These are phyloP conservation scores for Oenanthe melanoleuca DNA, from an alignment of 2,113 vertebrate species.

Conservation along the genomic window DNA sequence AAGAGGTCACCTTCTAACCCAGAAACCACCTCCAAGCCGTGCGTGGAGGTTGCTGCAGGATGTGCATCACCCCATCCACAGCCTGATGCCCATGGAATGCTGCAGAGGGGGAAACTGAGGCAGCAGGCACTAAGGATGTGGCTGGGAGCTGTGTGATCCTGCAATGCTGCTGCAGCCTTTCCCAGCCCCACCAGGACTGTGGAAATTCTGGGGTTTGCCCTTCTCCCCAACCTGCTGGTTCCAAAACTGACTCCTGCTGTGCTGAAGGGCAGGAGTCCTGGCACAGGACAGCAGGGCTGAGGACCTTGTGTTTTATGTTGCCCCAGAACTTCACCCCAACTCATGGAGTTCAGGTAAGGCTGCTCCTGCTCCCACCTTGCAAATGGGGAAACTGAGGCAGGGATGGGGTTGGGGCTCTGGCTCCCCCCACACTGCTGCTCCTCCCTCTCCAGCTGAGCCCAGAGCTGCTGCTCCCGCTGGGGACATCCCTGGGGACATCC, in stretches of 20 bases:
- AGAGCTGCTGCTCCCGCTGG: background rate
- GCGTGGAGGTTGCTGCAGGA: background rate
- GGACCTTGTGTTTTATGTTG: rapidly evolving
- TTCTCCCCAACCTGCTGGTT: background rate
- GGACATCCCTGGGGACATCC: background rate
- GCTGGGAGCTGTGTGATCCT: background rate
- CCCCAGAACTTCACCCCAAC: background rate
- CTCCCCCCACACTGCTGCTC: background rate
- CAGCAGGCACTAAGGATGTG: background rate
- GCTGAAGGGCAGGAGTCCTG: background rate
- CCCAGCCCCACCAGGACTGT: background rate
- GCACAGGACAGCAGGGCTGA: background rate
- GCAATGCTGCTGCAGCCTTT: background rate
- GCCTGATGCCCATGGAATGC: rapidly evolving
- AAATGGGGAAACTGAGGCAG: background rate
- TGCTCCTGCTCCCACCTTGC: background rate
- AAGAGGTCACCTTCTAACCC: slow-evolving; percentile 67
- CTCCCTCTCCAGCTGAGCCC: background rate
- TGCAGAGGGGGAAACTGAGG: background rate
- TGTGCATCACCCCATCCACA: background rate
- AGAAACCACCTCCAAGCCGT: background rate
- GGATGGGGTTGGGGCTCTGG: background rate
- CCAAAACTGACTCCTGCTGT: background rate
- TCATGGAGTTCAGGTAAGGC: background rate
- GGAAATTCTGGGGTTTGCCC: background rate